Evolutionary conservation across 2,113 vertebrate species (phyloP), one percentile per base, ranked within the genome.

Genomic region (Lophura nycthemera): DNA sequence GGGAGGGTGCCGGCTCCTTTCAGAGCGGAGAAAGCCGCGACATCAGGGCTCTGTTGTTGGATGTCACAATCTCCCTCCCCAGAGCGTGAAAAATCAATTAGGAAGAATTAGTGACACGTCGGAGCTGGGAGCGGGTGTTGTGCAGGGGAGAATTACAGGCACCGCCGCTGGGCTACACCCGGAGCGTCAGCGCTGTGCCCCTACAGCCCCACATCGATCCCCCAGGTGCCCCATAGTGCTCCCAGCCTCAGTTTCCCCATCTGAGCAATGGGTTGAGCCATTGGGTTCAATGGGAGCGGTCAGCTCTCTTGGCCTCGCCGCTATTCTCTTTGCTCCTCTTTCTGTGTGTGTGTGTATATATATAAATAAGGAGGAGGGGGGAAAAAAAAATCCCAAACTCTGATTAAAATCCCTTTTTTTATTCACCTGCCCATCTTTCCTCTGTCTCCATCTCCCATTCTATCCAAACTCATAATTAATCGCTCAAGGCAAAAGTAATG

Each of bases 401-500:
- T 93, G 97, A 96, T 97, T 97, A 97, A 97, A 97, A 97, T 92
- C 96, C 94, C 92, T 24, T 94, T 82, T 92, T 93, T 94, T 95
- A 97, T 98, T 98, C 98, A 98, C 97, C 98, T 98, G 98, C 97
- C 98, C 97, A 95, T 97, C 97, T 97, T 95, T 97, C 96, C 97
- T 98, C 97, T 97, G 92, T 98, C 98, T 97, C 97, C 97, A 93
- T 96, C 98, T 97, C 97, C 95, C 97, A 94, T 98, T 98, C 97
- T 97, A 97, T 97, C 98, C 98, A 98, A 98, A 98, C 98, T 98
- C 98, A 97, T 98, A 98, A 98, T 98, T 98, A 98, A 98, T 98
- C 97, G 98, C 98, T 98, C 97, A 98, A 98, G 98, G 98, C 98
- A 98, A 98, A 98, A 98, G 98, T 98, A 98, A 98, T 98, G 98